Evolutionary conservation across 2,113 vertebrate genomes (phyloP).

Genomic region (Albula glossodonta): DNA sequence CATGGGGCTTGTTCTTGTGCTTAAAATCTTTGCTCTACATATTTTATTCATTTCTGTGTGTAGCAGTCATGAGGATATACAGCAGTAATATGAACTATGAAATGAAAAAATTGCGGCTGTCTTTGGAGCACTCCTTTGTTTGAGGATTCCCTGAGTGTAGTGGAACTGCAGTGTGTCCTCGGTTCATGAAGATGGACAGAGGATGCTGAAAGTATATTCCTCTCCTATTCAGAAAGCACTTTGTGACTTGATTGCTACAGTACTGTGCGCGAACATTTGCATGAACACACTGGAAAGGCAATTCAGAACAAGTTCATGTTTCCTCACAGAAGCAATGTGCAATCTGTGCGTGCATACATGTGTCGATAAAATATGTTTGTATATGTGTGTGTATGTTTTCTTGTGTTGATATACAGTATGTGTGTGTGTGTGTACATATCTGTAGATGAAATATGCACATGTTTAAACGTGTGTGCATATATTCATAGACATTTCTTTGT

Average conservation of each 20-base stretch:
- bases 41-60: background rate
- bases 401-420: background rate
- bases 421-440: background rate
- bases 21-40: background rate
- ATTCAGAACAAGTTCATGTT: background rate
- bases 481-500: no score
- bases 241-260: background rate
- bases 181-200: background rate
- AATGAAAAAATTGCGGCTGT: background rate
- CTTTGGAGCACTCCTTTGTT: background rate
- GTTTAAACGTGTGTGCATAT: background rate
- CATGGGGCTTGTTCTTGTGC: background rate
- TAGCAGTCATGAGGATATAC: constrained; percentile 2
- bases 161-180: background rate
- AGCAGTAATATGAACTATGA: background rate
- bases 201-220: background rate
- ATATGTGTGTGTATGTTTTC: background rate
- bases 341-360: no score
- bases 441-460: background rate
- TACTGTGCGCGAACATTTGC: background rate
- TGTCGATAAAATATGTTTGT: background rate
- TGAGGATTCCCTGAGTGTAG: background rate
- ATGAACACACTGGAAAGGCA: background rate
- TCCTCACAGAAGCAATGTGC: background rate
- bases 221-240: background rate